Conservation (phyloP, 2,797 vertebrate genomes). For the Crocidura indochinensis region DNA sequence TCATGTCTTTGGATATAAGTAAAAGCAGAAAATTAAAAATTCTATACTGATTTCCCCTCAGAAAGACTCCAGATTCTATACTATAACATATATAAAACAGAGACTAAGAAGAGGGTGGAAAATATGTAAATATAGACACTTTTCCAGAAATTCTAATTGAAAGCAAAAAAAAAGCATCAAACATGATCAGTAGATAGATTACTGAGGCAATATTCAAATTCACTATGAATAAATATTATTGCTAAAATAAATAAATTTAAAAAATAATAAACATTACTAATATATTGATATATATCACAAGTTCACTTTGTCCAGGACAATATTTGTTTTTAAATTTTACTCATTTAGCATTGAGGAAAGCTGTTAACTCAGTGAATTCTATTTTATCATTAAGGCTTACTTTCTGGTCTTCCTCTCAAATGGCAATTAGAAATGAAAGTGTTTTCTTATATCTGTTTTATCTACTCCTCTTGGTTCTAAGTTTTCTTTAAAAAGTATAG, state of each 20-base stretch:
- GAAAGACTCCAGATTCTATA: not conserved
- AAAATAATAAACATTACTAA: conserved; percentile 16
- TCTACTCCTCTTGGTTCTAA: not conserved
- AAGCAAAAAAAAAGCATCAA: not conserved
- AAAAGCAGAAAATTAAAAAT: conserved; percentile 29
- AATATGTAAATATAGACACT: not conserved
- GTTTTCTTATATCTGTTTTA: conserved; percentile 58
- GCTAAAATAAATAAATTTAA: conserved; percentile 32
- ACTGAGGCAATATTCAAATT: not conserved
- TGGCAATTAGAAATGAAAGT: not conserved
- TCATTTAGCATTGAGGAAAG: conserved; percentile 42
- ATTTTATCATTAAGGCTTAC: conserved; percentile 40
- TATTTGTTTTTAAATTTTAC: conserved; percentile 31
- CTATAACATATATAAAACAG: not conserved
- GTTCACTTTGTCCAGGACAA: conserved; percentile 22
- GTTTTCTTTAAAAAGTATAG: not conserved
- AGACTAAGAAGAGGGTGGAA: not conserved
- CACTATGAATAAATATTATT: not conserved
- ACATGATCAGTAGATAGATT: not conserved
- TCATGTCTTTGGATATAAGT: conserved; percentile 14
- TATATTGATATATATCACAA: conserved; percentile 22
- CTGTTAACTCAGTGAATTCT: not conserved
- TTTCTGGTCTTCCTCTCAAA: not conserved
- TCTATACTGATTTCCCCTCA: not conserved
- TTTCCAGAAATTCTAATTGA: not conserved